Percentiles rank a stretch among this genome's conserved stretches.
Evolutionary conservation across 2,797 vertebrate genomes (phyloP).

Genomic region (Anniella stebbinsi): DNA sequence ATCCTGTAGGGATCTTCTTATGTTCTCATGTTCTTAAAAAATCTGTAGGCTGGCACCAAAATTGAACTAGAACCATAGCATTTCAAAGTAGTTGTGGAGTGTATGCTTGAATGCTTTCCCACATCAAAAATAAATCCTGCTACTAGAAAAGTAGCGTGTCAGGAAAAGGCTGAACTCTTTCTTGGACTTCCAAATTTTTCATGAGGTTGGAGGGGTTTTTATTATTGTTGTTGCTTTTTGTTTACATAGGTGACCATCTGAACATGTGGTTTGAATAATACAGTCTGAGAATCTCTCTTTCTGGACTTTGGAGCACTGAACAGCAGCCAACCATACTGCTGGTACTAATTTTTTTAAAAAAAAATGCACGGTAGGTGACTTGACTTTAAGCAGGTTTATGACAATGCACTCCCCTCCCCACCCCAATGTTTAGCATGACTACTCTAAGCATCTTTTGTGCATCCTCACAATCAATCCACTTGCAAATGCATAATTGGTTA

Average conservation of each 20-base stretch:
- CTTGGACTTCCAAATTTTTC: not conserved
- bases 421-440: not conserved
- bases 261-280: not conserved
- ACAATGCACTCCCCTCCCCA: too few relatives aligned
- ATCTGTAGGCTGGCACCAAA: not conserved
- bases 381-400: not conserved
- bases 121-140: not conserved
- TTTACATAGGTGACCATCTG: not conserved
- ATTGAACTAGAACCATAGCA: not conserved
- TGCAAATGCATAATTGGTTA: conserved; percentile 67
- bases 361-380: not conserved
- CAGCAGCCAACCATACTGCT: not conserved
- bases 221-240: not conserved
- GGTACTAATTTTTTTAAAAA: not conserved
- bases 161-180: not conserved
- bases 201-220: not conserved
- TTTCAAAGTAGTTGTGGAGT: not conserved
- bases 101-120: not conserved
- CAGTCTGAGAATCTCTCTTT: not conserved
- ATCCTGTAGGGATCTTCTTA: too few relatives aligned
- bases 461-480: conserved; percentile 59
- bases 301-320: not conserved
- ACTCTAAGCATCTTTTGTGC: conserved; percentile 23
- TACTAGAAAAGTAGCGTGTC: not conserved
- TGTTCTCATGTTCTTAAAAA: not conserved